Base-by-base conservation (phyloP, 2,888 invertebrate species). In the Dicyrtoma fusca region DNA sequence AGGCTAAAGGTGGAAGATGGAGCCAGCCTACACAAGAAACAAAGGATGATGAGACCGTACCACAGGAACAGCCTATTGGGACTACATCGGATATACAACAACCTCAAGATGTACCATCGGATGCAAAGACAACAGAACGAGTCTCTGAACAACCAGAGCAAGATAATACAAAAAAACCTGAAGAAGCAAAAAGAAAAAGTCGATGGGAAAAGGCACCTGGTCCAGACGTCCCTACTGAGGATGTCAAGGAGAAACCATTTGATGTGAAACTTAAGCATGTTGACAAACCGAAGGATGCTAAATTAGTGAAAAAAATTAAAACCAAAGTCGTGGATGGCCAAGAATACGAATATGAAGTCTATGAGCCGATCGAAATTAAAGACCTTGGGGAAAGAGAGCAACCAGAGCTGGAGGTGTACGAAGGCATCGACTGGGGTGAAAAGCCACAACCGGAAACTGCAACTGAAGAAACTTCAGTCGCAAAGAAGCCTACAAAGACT, bases 351-450 rank as follows among this genome's bases (percentile, higher is more conserved):
- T 51, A 23, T 26, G 51, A 21, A 82, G 84, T 86, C 73, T 84
- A 87, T 0, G 82, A 83, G 25, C 82, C 88, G 0, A 87, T 88
- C 73, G 87, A 87, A 0, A 79, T 85, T 44, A 81, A 44, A 14
- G 44, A 71, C 23, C 21, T 61, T 45, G 44, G 8, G 25, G 0
- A 65, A 21, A 44, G 61, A 26, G 70, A 70, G 68, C 45, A 25
- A 45, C 64, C 55, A 1, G 49, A 65, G 17, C 25, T 65, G 10
- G 65, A 65, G 25, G 44, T 23, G 8, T 65, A 49, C 49, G 49
- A 65, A 23, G 65, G 47, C 11, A 65, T 65, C 19, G 65, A 65
- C 5, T 61, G 59, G 59, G 69, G 45, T 10, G 34, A 51, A 25
- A 63, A 63, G 42, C 47, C 44, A 13, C 8, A 66, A 11, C 13